These are phyloP conservation scores for Arctia plantaginis DNA, from an alignment of 2,888 invertebrate genomes.

Conservation along the genomic window DNA sequence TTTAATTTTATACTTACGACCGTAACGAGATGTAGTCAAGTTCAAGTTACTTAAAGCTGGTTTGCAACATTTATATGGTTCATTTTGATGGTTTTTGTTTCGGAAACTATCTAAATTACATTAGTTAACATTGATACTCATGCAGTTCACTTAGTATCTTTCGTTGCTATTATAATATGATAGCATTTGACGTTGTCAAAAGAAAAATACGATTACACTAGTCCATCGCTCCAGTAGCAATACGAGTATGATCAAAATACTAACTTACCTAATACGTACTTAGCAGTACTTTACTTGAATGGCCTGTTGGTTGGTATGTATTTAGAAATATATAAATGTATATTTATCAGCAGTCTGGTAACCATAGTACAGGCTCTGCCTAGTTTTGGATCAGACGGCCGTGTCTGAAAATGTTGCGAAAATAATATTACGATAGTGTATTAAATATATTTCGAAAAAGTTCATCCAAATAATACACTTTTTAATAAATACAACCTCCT, in stretches of 20 bases:
- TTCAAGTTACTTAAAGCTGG: conserved; percentile 21
- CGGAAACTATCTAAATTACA: neutral
- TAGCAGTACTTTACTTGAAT: too few species aligned
- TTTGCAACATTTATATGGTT: conserved; percentile 14
- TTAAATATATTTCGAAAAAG: too few species aligned
- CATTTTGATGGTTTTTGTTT: conserved; percentile 1
- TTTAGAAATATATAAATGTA: too few species aligned
- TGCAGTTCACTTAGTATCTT: neutral
- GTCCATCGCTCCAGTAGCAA: too few species aligned
- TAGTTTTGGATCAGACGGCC: too few species aligned
- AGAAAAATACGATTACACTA: neutral
- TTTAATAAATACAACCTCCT: too few species aligned
- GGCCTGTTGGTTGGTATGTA: too few species aligned
- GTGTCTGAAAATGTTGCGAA: too few species aligned
- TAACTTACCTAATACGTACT: neutral
- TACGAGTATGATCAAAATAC: neutral
- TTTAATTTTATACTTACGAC: conserved; percentile 44
- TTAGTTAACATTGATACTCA: neutral
- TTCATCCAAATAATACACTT: too few species aligned
- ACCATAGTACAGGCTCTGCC: too few species aligned
- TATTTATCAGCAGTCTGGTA: too few species aligned
- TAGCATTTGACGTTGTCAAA: neutral
- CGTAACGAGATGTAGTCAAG: conserved; percentile 38
- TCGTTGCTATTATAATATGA: neutral
- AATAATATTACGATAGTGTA: too few species aligned